phyloP scores from a whole-genome alignment of 2,888 invertebrate species.

The Drosophila longiperda region DNA sequence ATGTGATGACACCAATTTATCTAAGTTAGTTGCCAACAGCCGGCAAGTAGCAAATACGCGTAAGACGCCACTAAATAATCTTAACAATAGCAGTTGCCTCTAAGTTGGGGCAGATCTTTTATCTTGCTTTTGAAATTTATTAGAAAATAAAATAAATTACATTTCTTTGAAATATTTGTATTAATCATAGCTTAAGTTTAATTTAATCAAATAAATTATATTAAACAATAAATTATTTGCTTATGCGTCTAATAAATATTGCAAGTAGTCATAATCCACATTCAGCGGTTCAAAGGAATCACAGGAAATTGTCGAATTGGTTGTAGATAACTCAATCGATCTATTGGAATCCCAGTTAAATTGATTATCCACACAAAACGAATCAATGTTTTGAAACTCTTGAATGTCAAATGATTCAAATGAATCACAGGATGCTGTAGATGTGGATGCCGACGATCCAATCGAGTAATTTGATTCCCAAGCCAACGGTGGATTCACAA shows the following conservation, averaged over 20 bases:
- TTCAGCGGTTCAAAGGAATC: conserved; percentile 39
- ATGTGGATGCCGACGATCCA: conserved; percentile 28
- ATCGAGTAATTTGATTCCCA: conserved; percentile 44
- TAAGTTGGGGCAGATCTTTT: neutral
- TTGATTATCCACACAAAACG: conserved; percentile 8
- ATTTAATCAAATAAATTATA: neutral
- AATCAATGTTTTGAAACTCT: conserved; percentile 2
- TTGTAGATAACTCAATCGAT: conserved; percentile 5
- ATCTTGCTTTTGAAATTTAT: neutral
- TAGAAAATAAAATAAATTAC: neutral
- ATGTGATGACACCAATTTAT: conserved; percentile 85
- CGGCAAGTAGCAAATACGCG: conserved; percentile 5
- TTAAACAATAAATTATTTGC: neutral
- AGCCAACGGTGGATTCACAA: conserved; percentile 19
- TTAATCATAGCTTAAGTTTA: neutral
- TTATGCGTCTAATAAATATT: conserved; percentile 50
- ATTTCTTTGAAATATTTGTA: no score
- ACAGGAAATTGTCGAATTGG: conserved; percentile 16
- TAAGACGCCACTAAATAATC: conserved; percentile 9
- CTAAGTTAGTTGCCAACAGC: conserved; percentile 62
- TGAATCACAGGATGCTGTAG: conserved; percentile 37
- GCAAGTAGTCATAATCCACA: conserved; percentile 57
- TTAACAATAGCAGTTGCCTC: conserved; percentile 21
- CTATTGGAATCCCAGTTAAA: conserved; percentile 40
- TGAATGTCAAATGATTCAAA: conserved; percentile 24